Evolutionary conservation across 2,888 invertebrate species (phyloP), one percentile per base, ranked within the genome.

Genomic region (Drosophila barbarae): DNA sequence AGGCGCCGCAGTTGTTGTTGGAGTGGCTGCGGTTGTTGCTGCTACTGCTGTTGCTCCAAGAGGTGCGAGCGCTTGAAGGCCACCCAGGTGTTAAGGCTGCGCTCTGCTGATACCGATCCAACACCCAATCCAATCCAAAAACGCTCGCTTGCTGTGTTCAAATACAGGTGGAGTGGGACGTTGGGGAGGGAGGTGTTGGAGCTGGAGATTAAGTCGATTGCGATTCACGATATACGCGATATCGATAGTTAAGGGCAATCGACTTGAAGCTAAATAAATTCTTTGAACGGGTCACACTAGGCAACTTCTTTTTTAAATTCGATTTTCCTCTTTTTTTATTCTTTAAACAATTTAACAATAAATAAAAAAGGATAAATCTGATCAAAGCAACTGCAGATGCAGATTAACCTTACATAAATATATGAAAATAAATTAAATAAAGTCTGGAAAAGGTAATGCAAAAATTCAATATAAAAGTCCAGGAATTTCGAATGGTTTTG

Each of bases 11-110:
- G 54, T 35, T 49, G 55, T 13, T 34, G 44, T 8, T 30, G 7
- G 9, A 13, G 28, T 21, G 21, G 46, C 46, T 46, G 46, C 32
- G 18, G 44, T 10, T 21, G 15, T 10, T 15, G n/a, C n/a, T n/a
- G 42, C 23, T 23, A 15, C 13, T 12, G 53, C 18, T 32, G 21
- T 32, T 15, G 47, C 32, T 23, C 23, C 26, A 26, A 35, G 52
- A 44, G 44, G 64, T 63, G 61, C 36, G 61, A 64, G 52, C 34
- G 53, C 52, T 36, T 64, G 63, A 63, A 63, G 63, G 63, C 63
- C 63, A 63, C 63, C 18, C 65, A 63, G 63, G 65, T 63, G 65
- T 42, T 64, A 39, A 61, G 61, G 42, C 50, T 55, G 55, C 21
- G 53, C 53, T 52, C 35, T 35, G 34, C 49, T 49, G 49, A 49